Percentiles rank a stretch among this genome's conserved stretches.
Evolutionary conservation across 1,140 invertebrate genomes (phyloP).

Genomic region (Acarapis woodi): DNA sequence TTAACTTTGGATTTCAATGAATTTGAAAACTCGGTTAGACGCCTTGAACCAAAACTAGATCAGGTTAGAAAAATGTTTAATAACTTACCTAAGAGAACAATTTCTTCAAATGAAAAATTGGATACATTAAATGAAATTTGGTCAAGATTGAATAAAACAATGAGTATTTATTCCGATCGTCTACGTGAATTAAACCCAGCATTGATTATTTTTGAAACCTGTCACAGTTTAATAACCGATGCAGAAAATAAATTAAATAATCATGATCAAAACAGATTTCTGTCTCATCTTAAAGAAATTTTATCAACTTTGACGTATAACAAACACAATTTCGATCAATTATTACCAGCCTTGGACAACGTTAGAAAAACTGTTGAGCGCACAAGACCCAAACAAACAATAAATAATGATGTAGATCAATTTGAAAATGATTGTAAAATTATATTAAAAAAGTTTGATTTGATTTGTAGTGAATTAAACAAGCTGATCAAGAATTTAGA

Average conservation of each 20-base stretch:
- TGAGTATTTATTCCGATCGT: constrained; percentile 26
- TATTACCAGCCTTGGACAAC: constrained; percentile 62
- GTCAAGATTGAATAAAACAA: constrained; percentile 54
- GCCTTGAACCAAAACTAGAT: constrained; percentile 40
- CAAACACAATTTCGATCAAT: constrained; percentile 53
- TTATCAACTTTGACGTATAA: constrained; percentile 29
- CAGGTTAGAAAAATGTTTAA: constrained; percentile 19
- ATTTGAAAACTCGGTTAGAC: constrained; percentile 22
- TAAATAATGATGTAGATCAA: constrained; percentile 55
- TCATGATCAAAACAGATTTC: constrained; percentile 45
- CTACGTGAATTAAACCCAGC: constrained; percentile 54
- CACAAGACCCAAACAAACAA: constrained; percentile 33
- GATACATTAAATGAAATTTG: constrained; percentile 57
- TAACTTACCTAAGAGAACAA: constrained; percentile 32
- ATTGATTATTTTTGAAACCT: constrained; percentile 66
- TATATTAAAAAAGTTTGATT: too few species aligned
- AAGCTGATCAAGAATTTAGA: too few species aligned
- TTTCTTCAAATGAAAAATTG: constrained; percentile 56
- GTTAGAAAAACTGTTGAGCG: constrained; percentile 54
- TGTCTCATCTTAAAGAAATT: constrained; percentile 26
- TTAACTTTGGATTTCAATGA: constrained; percentile 54
- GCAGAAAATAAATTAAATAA: constrained; percentile 61
- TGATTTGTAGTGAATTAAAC: too few species aligned
- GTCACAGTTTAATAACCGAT: constrained; percentile 48
- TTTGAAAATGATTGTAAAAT: constrained; percentile 82